Conservation (phyloP, 2,113 vertebrate genomes). For the Psittacula cyanocephala region DNA sequence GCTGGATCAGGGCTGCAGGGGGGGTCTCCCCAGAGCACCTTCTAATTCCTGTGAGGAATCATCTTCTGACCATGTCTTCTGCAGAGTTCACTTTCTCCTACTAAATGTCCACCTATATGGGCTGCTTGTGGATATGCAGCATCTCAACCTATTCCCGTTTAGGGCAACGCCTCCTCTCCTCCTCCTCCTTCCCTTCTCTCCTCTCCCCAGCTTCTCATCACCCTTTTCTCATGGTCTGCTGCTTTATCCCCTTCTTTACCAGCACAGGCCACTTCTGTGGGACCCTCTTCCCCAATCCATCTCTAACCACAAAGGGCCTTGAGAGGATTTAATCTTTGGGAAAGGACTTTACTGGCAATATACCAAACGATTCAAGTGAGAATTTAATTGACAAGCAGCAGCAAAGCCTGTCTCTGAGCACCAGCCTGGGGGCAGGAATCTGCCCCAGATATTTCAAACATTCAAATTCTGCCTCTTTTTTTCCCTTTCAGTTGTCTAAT, state of each 20-base stretch:
- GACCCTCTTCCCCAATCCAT: background rate
- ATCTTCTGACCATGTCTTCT: background rate
- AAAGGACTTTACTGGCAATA: background rate
- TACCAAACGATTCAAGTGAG: background rate
- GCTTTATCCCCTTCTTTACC: background rate
- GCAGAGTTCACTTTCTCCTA: background rate
- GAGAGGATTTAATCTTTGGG: background rate
- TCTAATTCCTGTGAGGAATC: background rate
- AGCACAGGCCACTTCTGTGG: background rate
- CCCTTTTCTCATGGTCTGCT: background rate
- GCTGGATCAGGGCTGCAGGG: background rate
- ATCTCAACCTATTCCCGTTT: background rate
- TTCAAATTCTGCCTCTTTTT: background rate
- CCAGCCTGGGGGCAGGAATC: background rate
- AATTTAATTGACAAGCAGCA: background rate
- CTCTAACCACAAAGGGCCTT: background rate
- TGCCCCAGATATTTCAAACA: background rate
- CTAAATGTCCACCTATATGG: background rate
- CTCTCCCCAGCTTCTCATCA: background rate
- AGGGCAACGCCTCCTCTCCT: background rate
- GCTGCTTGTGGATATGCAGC: background rate
- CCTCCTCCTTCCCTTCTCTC: background rate
- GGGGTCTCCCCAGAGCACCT: background rate
- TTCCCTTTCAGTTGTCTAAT: background rate
- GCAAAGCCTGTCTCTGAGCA: background rate